A percentile compares a stretch with the other conserved stretches of the same genome.
phyloP scores from a whole-genome alignment of 2,888 invertebrate genomes.

The Strigamia maritima region DNA sequence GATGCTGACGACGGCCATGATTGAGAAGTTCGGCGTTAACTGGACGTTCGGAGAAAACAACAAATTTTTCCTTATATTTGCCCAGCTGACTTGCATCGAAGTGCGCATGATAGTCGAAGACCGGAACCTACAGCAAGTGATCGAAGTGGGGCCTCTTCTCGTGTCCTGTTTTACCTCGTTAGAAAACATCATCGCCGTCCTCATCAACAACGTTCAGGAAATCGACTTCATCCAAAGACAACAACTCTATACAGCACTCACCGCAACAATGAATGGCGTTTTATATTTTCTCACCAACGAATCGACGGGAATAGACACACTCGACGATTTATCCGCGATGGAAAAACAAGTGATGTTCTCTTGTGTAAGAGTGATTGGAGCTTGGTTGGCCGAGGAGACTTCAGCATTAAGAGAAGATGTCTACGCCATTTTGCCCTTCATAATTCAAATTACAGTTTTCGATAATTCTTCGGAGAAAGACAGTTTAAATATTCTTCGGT shows the following conservation, averaged over 20 bases:
- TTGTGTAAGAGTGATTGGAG: slow-evolving; percentile 75
- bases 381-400: slow-evolving; percentile 90
- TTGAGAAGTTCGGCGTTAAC: slow-evolving; percentile 77
- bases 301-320: not conserved
- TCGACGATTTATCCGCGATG: not conserved
- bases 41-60: slow-evolving; percentile 66
- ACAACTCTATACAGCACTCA: slow-evolving; percentile 81
- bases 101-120: slow-evolving; percentile 91
- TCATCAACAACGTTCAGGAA: slow-evolving; percentile 47
- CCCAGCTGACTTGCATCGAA: slow-evolving; percentile 87
- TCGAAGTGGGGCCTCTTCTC: slow-evolving; percentile 45
- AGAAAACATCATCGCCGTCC: slow-evolving; percentile 49
- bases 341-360: slow-evolving; percentile 68
- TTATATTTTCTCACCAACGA: slow-evolving; percentile 62
- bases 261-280: slow-evolving; percentile 81
- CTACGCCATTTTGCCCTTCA: slow-evolving; percentile 74
- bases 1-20: slow-evolving; percentile 72
- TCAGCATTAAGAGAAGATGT: slow-evolving; percentile 59
- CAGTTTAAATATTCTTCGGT: slow-evolving; percentile 69
- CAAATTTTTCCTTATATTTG: slow-evolving; percentile 68
- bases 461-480: slow-evolving; percentile 44
- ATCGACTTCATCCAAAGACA: slow-evolving; percentile 68
- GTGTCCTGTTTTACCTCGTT: slow-evolving; percentile 49
- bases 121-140: slow-evolving; percentile 54
- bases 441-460: slow-evolving; percentile 75